Evolutionary conservation across 2,113 vertebrate genomes (phyloP), one percentile per base, ranked within the genome.

Genomic region (Echinops telfairi): DNA sequence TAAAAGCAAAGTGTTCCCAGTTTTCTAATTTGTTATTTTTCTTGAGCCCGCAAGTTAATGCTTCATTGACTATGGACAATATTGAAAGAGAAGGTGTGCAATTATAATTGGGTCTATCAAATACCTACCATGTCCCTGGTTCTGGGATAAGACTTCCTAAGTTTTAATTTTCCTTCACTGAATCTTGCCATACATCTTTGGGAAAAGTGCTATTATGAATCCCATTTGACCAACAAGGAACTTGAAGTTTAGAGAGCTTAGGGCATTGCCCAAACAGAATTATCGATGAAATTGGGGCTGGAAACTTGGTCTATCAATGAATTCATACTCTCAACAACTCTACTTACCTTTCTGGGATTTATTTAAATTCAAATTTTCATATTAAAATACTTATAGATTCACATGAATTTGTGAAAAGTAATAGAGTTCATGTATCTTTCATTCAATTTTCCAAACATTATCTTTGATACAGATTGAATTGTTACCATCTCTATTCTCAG

Each of bases 21-120:
- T 80, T 95, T 76, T 66, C 25, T 79, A 25, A 87, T 23, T 78
- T 92, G 17, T 83, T 88, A 29, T 79, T 93, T 93, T 25, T 91
- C 20, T 57, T 3, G 2, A 60, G 47, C 83, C n/a, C 15, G 20
- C 76, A 68, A 60, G 88, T 38, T 66, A 23, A 77, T 83, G 58
- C 36, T 83, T 83, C 27, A 33, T 0, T 66, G 33, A 53, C 43
- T 25, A 6, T 27, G 58, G 3, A 43, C 27, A 58, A 3, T 38
- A 38, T 27, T 76, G 47, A 88, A 36, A 89, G 60, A 62, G 60
- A 62, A 53, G 4, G 2, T 57, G 2, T 43, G 31, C 9, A 80
- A 75, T 80, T 27, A 83, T 60, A 68, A 84, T 62, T 36, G 81
- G 6, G 62, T 85, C 64, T 31, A 7, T 73, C 25, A 22, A 38